Conservation (phyloP, 2,888 invertebrate genomes). For the Tetheella fluctuosa region DNA sequence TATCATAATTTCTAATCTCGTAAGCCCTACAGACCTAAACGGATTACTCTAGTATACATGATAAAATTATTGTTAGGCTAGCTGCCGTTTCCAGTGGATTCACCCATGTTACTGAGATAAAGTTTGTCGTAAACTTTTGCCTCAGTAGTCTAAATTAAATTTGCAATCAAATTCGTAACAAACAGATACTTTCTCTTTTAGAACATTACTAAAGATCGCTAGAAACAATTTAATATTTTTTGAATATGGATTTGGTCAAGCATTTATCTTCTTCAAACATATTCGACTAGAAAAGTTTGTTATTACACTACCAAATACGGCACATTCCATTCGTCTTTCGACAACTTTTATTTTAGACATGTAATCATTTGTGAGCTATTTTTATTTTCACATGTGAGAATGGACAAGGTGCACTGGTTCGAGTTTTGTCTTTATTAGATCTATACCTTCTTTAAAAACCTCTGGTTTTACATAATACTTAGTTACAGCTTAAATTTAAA, state of each 20-base stretch:
- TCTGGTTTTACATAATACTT: background rate
- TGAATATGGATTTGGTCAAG: background rate
- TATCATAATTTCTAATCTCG: conserved; percentile 27
- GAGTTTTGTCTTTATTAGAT: background rate
- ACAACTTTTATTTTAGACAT: background rate
- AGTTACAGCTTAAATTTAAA: too few relatives aligned
- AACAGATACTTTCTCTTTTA: too few relatives aligned
- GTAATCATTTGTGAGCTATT: background rate
- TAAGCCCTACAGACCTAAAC: conserved; percentile 19
- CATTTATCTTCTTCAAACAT: background rate
- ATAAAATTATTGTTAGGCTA: background rate
- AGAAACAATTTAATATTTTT: background rate
- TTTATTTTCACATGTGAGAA: background rate
- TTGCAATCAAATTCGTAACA: too few relatives aligned
- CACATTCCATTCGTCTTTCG: background rate
- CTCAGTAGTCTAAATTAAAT: too few relatives aligned
- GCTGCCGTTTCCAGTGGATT: too few relatives aligned
- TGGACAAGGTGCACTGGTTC: background rate
- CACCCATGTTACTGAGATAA: background rate
- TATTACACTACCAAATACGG: background rate
- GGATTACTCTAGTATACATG: conserved; percentile 22
- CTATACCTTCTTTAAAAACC: background rate
- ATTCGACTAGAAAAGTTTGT: background rate
- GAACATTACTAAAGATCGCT: too few relatives aligned
- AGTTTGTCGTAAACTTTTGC: too few relatives aligned